Percentiles rank a stretch among this genome's conserved stretches.
These are phyloP conservation scores for Eueides isabella DNA, from an alignment of 1,140 invertebrate genomes.

Conservation along the genomic window DNA sequence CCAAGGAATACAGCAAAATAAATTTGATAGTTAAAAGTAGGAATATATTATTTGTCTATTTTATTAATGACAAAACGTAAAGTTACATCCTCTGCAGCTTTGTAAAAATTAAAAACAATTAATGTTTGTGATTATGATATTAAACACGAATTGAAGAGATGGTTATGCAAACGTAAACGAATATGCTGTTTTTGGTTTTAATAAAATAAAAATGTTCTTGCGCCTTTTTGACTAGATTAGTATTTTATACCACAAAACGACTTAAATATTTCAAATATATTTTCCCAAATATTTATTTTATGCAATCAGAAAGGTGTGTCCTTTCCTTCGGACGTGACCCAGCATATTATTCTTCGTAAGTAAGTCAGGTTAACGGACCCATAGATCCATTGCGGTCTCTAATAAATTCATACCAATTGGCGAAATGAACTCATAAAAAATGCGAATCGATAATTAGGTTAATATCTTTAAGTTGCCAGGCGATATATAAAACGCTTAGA, in stretches of 20 bases:
- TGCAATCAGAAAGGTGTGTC: conserved; percentile 10
- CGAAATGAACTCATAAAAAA: conserved; percentile 55
- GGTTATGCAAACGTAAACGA: no score
- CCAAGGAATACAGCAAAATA: background rate
- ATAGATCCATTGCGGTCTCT: conserved; percentile 27
- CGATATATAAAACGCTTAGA: background rate
- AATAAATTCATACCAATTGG: conserved; percentile 38
- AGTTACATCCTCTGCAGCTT: background rate
- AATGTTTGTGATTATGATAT: no score
- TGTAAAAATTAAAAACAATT: background rate
- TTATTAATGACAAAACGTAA: no score
- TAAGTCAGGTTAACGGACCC: conserved; percentile 38
- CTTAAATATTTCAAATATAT: background rate
- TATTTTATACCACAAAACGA: conserved; percentile 2
- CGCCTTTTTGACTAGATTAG: background rate
- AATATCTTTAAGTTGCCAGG: conserved; percentile 44
- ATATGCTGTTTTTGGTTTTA: no score
- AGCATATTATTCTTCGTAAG: conserved; percentile 17
- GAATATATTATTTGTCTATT: background rate
- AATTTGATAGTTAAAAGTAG: background rate
- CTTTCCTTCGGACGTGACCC: conserved; percentile 11
- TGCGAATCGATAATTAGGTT: conserved; percentile 70
- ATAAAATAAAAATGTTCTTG: background rate
- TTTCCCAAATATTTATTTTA: background rate
- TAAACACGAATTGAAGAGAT: no score